Percentiles rank a stretch among this genome's conserved stretches.
Evolutionary conservation across 2,797 vertebrate genomes (phyloP).

Genomic region (Dipus sagitta): DNA sequence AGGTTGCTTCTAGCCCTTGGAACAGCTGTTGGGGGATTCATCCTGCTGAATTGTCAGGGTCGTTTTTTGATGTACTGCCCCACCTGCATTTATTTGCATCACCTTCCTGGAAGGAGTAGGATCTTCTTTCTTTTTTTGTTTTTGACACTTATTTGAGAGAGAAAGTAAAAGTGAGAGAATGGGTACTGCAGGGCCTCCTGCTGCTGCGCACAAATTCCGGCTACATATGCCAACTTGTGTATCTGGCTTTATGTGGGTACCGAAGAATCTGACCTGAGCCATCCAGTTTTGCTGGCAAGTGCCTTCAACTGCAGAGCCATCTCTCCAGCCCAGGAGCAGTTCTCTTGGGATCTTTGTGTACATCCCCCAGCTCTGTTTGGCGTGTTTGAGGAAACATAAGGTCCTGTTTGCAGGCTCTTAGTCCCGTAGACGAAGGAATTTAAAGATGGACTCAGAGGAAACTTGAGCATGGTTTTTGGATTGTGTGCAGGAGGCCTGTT

Average conservation of each 20-base stretch:
- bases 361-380: background rate
- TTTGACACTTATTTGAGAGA: no score
- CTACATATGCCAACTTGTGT: no score
- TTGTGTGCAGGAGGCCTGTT: no score
- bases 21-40: background rate
- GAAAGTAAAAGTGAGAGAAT: no score
- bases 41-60: background rate
- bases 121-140: background rate
- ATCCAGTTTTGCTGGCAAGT: no score
- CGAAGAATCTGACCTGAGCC: no score
- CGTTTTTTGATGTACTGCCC: background rate
- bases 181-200: no score
- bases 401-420: background rate
- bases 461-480: background rate
- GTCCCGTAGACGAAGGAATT: background rate
- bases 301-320: no score
- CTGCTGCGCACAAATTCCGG: no score
- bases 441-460: background rate
- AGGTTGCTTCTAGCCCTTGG: background rate
- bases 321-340: background rate
- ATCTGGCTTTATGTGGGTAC: no score
- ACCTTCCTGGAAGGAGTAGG: background rate
- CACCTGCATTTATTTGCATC: fast-evolving
- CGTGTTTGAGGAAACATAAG: background rate
- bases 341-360: background rate